Evolutionary conservation across 2,797 vertebrate genomes (phyloP).

Genomic region (Microctenopoma steveboyesi): DNA sequence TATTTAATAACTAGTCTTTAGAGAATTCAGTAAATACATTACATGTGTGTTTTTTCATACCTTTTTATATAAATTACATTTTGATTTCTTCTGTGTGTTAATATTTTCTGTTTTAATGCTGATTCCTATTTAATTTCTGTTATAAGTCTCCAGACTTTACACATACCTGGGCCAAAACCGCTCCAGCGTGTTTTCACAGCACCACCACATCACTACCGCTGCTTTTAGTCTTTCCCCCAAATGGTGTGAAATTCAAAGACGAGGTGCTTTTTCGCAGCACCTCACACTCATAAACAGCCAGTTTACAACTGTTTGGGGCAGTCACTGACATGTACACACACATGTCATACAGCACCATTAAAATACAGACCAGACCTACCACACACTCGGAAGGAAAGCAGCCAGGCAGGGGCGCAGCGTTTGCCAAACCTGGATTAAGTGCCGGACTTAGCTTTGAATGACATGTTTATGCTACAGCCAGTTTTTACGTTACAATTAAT

Average conservation of each 20-base stretch:
- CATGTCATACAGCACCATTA: slow-evolving; percentile 74
- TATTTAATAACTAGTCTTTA: neutral
- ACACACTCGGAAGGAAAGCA: slow-evolving; percentile 45
- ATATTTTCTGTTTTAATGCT: slow-evolving; percentile 10
- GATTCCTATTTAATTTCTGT: slow-evolving; percentile 22
- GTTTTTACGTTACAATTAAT: slow-evolving; percentile 18
- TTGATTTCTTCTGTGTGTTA: neutral
- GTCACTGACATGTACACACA: slow-evolving; percentile 75
- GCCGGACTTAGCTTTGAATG: slow-evolving; percentile 49
- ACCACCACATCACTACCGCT: slow-evolving; percentile 26
- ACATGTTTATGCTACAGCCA: slow-evolving; percentile 37
- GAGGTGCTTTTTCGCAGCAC: slow-evolving; percentile 66
- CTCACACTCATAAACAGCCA: slow-evolving; percentile 78
- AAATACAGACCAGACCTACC: slow-evolving; percentile 76
- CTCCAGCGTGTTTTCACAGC: slow-evolving; percentile 46
- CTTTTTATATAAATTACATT: slow-evolving; percentile 8
- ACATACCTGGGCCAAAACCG: slow-evolving; percentile 27
- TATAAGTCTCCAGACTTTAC: slow-evolving; percentile 12
- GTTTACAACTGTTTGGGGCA: slow-evolving; percentile 81
- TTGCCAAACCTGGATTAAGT: slow-evolving; percentile 58
- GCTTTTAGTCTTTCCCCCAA: slow-evolving; percentile 42
- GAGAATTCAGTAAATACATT: neutral
- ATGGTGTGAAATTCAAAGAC: slow-evolving; percentile 73
- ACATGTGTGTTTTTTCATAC: neutral
- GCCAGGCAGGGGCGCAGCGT: slow-evolving; percentile 27